phyloP scores from a whole-genome alignment of 2,888 invertebrate species.

The Acleris laterana region DNA sequence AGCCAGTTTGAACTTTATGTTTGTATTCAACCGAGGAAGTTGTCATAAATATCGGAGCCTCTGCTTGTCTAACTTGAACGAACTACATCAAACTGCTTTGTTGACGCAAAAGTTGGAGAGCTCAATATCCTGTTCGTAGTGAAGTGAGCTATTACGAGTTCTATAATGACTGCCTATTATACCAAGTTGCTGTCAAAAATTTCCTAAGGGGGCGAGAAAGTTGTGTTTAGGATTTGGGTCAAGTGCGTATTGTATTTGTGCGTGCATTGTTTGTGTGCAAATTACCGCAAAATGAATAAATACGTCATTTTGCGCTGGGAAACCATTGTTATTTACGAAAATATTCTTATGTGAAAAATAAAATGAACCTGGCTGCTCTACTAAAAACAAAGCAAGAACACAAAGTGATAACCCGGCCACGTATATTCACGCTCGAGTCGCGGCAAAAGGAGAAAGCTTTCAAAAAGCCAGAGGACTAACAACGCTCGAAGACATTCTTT shows the following conservation, averaged over 20 bases:
- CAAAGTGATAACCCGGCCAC: constrained; percentile 12
- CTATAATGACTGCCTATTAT: constrained; percentile 54
- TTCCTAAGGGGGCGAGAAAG: constrained; percentile 17
- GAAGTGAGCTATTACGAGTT: constrained; percentile 58
- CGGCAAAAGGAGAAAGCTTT: constrained; percentile 30
- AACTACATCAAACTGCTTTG: constrained; percentile 74
- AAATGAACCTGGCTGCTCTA: background rate
- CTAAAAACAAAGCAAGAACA: constrained; percentile 10
- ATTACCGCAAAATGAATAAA: background rate
- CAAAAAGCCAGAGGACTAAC: constrained; percentile 42
- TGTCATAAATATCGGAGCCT: constrained; percentile 74
- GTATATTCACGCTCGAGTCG: constrained; percentile 21
- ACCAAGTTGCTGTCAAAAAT: constrained; percentile 43
- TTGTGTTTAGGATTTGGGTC: constrained; percentile 22
- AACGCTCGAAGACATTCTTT: constrained; percentile 47
- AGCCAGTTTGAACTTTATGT: constrained; percentile 75
- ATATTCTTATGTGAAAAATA: background rate
- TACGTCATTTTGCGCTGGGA: background rate
- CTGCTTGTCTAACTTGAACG: constrained; percentile 66
- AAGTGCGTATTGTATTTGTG: constrained; percentile 24
- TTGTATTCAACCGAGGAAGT: constrained; percentile 69
- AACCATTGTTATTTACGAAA: background rate
- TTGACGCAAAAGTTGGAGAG: constrained; percentile 67
- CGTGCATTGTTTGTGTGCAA: constrained; percentile 22
- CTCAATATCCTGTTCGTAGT: constrained; percentile 66